Base-by-base conservation (phyloP, 2,113 vertebrate genomes). In the Spheniscus mendiculus region DNA sequence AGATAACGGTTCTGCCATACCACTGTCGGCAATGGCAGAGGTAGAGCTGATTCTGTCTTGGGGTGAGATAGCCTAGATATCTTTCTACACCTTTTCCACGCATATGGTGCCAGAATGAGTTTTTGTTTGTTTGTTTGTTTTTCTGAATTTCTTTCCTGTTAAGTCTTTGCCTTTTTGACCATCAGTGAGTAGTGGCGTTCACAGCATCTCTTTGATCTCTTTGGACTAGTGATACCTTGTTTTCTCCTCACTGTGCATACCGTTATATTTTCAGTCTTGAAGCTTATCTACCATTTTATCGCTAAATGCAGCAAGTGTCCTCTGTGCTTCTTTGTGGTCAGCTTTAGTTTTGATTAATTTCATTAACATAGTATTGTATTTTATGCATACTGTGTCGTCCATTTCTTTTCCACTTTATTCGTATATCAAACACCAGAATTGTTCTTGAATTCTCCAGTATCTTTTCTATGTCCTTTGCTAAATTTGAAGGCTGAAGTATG, bases 1-100 rank as follows among this genome's bases (percentile, higher is more conserved):
- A 32, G 38, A 5, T 36, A 3, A 27, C 0, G 0, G 9, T 66
- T 69, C 36, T 56, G 30, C 17, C 0, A 0, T 45, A 22, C n/a
- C 20, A 4, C 30, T 72, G 53, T 13, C 0, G 1, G 55, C 27
- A 53, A 18, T 26, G 74, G n/a, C 66, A 72, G 44, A n/a, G 15
- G 10, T 19, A 69, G 40, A 55, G 44, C 18, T 38, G 42, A 10
- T 79, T 62, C 42, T 59, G 15, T 10, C 77, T 45, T 77, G 25
- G 12, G 11, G 7, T 36, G 26, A 65, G 17, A 42, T 5, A n/a
- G 12, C 11, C n/a, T 45, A 36, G 56, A 9, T 66, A 2, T 13
- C 16, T 55, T 22, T 44, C 27, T 15, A 14, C 11, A 30, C 3
- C 21, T 7, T 32, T 89, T 59, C 13, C 38, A 38, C 1, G 0